These are phyloP conservation scores for Cyrtonyx montezumae DNA, from an alignment of 2,113 vertebrate species.

Conservation along the genomic window DNA sequence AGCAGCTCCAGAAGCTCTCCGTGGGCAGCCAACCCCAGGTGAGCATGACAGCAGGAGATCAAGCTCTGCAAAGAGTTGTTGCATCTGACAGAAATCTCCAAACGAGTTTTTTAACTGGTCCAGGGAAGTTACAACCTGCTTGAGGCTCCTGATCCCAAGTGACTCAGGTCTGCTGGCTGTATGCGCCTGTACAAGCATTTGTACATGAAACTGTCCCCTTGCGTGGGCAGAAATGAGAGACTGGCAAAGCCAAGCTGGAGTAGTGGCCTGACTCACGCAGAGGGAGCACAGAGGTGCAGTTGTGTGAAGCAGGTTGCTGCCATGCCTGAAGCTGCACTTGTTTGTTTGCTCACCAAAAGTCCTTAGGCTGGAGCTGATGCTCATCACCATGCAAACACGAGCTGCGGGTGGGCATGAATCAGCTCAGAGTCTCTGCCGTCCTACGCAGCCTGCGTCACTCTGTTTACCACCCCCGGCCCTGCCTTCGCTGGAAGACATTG, in stretches of 20 bases:
- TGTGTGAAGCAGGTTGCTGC: neutral
- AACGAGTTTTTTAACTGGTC: neutral
- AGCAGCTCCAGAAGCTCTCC: neutral
- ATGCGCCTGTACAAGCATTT: neutral
- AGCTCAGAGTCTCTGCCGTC: neutral
- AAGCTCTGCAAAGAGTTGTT: neutral
- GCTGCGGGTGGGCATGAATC: fast-evolving
- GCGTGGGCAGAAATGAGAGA: neutral
- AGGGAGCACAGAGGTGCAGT: neutral
- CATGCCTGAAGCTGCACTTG: neutral
- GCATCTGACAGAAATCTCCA: neutral
- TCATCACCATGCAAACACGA: fast-evolving
- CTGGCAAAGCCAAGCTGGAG: neutral
- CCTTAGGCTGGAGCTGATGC: neutral
- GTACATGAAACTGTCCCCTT: neutral
- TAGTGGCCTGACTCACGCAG: neutral
- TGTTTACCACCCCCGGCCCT: neutral
- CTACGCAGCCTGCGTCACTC: fast-evolving
- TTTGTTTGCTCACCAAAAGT: neutral
- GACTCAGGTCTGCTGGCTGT: neutral
- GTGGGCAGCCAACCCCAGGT: neutral
- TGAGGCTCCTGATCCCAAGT: neutral
- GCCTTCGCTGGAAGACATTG: neutral
- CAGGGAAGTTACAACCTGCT: neutral
- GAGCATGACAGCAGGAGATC: neutral